Conservation (phyloP, 2,113 vertebrate species). For the Vidua macroura region DNA sequence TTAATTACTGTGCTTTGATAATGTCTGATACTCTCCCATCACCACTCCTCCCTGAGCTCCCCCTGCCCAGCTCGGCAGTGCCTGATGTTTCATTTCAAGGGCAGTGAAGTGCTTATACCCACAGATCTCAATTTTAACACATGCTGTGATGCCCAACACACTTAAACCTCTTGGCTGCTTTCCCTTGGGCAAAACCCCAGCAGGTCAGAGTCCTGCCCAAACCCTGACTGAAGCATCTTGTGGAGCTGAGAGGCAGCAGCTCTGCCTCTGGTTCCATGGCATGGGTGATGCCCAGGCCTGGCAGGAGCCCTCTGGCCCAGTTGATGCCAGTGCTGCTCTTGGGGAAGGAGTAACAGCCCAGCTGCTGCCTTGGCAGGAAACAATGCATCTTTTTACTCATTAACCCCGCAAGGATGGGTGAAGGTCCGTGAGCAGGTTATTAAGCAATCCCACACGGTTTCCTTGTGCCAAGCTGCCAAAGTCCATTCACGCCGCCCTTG, state of each 20-base stretch:
- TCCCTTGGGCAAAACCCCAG: not conserved
- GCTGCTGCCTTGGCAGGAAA: not conserved
- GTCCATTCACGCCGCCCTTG: fast-evolving
- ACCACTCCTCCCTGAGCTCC: fast-evolving
- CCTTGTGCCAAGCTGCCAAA: not conserved
- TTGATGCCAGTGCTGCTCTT: not conserved
- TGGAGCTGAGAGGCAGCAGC: not conserved
- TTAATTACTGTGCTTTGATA: not conserved
- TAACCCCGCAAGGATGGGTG: conserved; percentile 11
- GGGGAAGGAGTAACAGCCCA: not conserved
- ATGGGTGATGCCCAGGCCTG: not conserved
- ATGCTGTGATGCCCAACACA: fast-evolving
- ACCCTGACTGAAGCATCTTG: not conserved
- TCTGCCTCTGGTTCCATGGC: not conserved
- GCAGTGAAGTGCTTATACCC: not conserved
- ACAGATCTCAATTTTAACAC: not conserved
- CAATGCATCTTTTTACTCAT: conserved; percentile 33
- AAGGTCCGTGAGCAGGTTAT: not conserved
- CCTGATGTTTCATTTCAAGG: not conserved
- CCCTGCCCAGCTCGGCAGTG: not conserved
- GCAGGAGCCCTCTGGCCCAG: not conserved
- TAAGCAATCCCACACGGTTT: not conserved
- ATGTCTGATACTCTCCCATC: not conserved
- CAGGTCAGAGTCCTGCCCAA: not conserved
- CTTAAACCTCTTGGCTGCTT: not conserved